Base-by-base conservation (phyloP, 2,113 vertebrate genomes). In the Ctenomys sociabilis region DNA sequence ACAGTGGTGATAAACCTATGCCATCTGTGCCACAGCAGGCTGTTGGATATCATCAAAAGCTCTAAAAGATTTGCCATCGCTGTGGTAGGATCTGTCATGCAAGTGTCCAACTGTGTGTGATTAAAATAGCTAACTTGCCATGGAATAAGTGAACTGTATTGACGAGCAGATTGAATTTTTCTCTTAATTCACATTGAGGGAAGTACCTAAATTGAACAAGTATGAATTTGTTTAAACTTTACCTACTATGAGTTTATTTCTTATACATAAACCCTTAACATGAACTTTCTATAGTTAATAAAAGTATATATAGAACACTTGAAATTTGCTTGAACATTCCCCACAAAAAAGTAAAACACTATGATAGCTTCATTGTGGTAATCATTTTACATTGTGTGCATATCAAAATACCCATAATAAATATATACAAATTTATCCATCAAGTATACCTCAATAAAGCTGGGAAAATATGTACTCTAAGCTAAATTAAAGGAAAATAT, bases 141-240 rank as follows among this genome's bases (percentile, higher is more conserved):
- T 85, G 28, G 26, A 96, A 45, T 80, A 91, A 90, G n/a, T 82
- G 17, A 88, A 91, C 80, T 78, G 59, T 78, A 83, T 10, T 82
- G n/a, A 91, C 68, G 43, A 49, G 6, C 43, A 88, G 21, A 96
- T 94, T 12, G 95, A 92, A 92, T 49, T 61, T 61, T 95, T 95
- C 35, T 94, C 90, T 68, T 89, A 85, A 85, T 32, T 95, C 70
- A 90, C 9, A 88, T 64, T n/a, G 17, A 72, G 26, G 30, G 43
- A 95, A 80, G 9, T 49, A 93, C 3, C 43, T 68, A 90, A 93
- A 92, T 11, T 84, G 26, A 92, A 92, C 17, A 81, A 81, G 49
- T 88, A 85, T 30, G 82, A 83, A 66, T 92, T 73, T 72, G 19
- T 83, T 83, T 90, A 77, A 93, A 95, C 86, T 90, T 49, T 84